Evolutionary conservation across 2,888 invertebrate genomes (phyloP), one percentile per base, ranked within the genome.

Genomic region (Cacoxenus indagator): DNA sequence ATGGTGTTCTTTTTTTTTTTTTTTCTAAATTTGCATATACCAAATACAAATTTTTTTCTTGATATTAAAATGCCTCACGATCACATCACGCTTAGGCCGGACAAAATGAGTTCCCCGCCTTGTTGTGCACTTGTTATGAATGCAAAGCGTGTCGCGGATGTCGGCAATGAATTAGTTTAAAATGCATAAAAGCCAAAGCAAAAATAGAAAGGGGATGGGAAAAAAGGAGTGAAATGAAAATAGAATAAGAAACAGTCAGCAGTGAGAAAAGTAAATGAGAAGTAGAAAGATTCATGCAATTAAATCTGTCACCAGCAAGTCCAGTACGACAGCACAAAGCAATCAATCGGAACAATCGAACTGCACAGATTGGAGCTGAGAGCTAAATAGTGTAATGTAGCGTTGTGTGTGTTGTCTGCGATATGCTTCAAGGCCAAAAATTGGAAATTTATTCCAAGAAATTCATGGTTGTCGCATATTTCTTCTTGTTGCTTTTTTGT

Each of bases 161-260:
- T 62, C 61, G 19, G 45, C 61, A 62, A 62, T 62, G 61, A 62
- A 62, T 62, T 43, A 37, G 31, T 43, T 62, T 57, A 29, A 57
- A 57, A 57, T n/a, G n/a, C n/a, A n/a, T 29, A 54, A 54, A 54
- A 54, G 26, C 22, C 19, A 54, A 54, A 54, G 19, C 22, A 4
- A 1, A 37, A 37, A 17, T 4, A 6, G 9, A 14, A 6, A 48
- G 17, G 4, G 48, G 48, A 9, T 48, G 11, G 6, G 4, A 48
- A 48, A 48, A n/a, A 9, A 11, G 48, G 6, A 37, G 37, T n/a
- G n/a, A n/a, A 48, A 48, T 5, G 4, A n/a, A 46, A 11, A 46
- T n/a, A 48, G 17, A 48, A 19, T n/a, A 2, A 48, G 6, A 17
- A 48, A 48, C n/a, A 48, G 14, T 8, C 11, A 19, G 17, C 9